phyloP scores from a whole-genome alignment of 2,797 vertebrate species.

The Smutsia temminckii region DNA sequence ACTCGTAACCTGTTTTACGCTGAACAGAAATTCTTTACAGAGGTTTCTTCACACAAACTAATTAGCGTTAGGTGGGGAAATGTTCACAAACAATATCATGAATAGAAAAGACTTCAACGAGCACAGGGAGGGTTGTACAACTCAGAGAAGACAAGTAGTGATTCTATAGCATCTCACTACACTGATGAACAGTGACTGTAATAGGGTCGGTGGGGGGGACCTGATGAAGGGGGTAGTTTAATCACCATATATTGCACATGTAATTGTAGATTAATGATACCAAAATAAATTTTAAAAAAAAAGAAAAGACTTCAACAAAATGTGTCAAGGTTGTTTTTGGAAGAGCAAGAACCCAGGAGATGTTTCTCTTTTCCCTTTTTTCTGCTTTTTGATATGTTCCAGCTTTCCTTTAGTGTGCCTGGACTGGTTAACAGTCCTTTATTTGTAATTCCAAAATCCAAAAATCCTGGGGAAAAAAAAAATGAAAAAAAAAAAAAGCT shows the following conservation, averaged over 20 bases:
- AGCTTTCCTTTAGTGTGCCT: not conserved
- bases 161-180: too few relatives aligned
- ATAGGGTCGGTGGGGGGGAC: too few relatives aligned
- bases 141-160: too few relatives aligned
- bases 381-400: not conserved
- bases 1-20: not conserved
- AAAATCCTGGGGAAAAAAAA: not conserved
- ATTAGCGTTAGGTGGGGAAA: not conserved
- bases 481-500: not conserved
- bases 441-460: not conserved
- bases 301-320: not conserved
- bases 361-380: not conserved
- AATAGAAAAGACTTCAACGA: not conserved
- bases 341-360: not conserved
- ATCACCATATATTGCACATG: too few relatives aligned
- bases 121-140: too few relatives aligned
- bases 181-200: too few relatives aligned
- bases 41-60: not conserved
- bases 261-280: too few relatives aligned
- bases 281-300: not conserved
- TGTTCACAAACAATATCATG: not conserved
- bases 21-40: not conserved
- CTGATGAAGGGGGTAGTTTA: too few relatives aligned
- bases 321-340: not conserved
- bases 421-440: not conserved